Evolutionary conservation across 2,888 invertebrate genomes (phyloP).

Genomic region (Julus scandinavius): DNA sequence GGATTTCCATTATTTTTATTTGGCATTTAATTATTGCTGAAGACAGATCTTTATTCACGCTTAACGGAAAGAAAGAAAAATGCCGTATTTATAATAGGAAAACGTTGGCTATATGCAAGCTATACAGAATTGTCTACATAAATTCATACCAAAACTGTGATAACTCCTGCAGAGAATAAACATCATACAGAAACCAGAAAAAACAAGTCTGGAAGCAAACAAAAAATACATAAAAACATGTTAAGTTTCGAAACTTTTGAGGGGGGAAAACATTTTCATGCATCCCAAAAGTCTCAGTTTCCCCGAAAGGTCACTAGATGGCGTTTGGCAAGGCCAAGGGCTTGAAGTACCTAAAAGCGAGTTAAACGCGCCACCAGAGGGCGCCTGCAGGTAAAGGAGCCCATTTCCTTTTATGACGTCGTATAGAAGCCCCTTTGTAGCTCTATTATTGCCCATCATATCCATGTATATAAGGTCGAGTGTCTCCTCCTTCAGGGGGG

Average conservation of each 20-base stretch:
- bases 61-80: not conserved
- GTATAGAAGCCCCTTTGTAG: slow-evolving; percentile 27
- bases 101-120: not conserved
- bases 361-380: not conserved
- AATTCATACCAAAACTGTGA: too few relatives aligned
- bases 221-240: too few relatives aligned
- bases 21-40: not conserved
- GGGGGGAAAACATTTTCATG: too few relatives aligned
- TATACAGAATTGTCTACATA: too few relatives aligned
- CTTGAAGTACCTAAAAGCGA: not conserved
- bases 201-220: too few relatives aligned
- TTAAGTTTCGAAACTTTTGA: too few relatives aligned
- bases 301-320: not conserved
- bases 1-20: not conserved
- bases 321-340: not conserved
- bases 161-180: too few relatives aligned
- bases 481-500: not conserved
- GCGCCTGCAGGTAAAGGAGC: slow-evolving; percentile 14
- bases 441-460: slow-evolving; percentile 12
- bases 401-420: slow-evolving; percentile 16
- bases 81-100: not conserved
- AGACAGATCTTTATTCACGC: not conserved
- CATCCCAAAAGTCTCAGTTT: not conserved
- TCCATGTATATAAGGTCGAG: slow-evolving; percentile 16
- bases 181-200: too few relatives aligned